Percentiles rank a stretch among this genome's conserved stretches.
These are phyloP conservation scores for Caenorhabditis sp. DNA, from an alignment of 2,888 invertebrate genomes.

Conservation along the genomic window DNA sequence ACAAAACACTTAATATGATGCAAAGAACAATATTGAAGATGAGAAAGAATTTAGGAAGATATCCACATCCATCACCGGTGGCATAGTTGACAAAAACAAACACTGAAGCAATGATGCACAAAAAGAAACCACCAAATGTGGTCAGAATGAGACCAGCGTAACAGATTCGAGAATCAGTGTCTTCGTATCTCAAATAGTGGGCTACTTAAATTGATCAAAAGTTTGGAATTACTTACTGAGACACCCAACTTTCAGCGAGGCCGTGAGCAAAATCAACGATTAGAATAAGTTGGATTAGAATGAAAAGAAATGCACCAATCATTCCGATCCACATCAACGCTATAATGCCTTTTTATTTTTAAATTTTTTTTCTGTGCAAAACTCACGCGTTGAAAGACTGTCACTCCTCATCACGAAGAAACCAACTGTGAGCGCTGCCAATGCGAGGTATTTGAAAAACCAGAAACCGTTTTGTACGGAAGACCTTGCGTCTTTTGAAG, in stretches of 20 bases:
- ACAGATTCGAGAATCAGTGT: slow-evolving; percentile 87
- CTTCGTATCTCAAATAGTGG: slow-evolving; percentile 77
- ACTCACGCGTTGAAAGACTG: slow-evolving; percentile 73
- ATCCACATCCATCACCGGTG: slow-evolving; percentile 76
- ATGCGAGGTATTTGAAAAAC: slow-evolving; percentile 84
- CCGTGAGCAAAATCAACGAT: slow-evolving; percentile 97
- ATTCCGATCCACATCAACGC: slow-evolving; percentile 97
- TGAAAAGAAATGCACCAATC: slow-evolving; percentile 93
- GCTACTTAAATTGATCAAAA: background rate
- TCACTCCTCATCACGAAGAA: slow-evolving; percentile 93
- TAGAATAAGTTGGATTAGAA: slow-evolving; percentile 91
- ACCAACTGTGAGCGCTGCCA: slow-evolving; percentile 89
- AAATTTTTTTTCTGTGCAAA: no score
- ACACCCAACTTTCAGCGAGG: slow-evolving; percentile 95
- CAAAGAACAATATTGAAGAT: slow-evolving; percentile 92
- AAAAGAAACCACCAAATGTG: slow-evolving; percentile 83
- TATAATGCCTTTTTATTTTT: slow-evolving; percentile 48
- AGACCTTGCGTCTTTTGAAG: slow-evolving; percentile 88
- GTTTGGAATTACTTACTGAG: slow-evolving; percentile 72
- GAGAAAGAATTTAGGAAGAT: slow-evolving; percentile 92
- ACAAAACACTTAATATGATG: slow-evolving; percentile 82
- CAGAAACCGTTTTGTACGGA: slow-evolving; percentile 93
- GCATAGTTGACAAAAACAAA: slow-evolving; percentile 90
- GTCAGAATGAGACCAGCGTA: slow-evolving; percentile 82
- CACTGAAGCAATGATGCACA: slow-evolving; percentile 82